Evolutionary conservation across 2,797 vertebrate species (phyloP).

Genomic region (Ctenochaetus hawaiiensis): DNA sequence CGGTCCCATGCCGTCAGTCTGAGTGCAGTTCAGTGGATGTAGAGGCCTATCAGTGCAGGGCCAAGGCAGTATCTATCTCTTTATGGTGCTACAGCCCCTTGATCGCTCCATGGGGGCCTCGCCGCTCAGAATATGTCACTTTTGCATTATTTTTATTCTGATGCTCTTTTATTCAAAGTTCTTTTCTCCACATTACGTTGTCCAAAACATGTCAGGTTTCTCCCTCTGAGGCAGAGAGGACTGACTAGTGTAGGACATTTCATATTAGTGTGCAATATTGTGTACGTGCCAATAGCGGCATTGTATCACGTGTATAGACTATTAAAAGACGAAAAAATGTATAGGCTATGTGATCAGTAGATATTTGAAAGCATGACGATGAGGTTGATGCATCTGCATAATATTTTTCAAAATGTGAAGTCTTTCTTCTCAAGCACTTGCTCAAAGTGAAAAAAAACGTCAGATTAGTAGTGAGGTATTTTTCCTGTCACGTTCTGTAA

Average conservation of each 20-base stretch:
- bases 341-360: conserved; percentile 77
- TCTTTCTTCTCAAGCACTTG: conserved; percentile 69
- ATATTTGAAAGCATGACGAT: conserved; percentile 78
- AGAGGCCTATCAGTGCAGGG: conserved; percentile 69
- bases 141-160: conserved; percentile 76
- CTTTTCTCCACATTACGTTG: conserved; percentile 68
- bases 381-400: conserved; percentile 74
- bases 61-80: conserved; percentile 81
- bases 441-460: conserved; percentile 55
- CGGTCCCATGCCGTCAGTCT: conserved; percentile 58
- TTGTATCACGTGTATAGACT: conserved; percentile 81
- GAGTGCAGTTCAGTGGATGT: conserved; percentile 71
- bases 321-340: conserved; percentile 71
- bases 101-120: conserved; percentile 68
- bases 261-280: conserved; percentile 88
- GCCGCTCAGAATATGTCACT: conserved; percentile 75
- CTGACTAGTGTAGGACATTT: conserved; percentile 75
- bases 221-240: conserved; percentile 62
- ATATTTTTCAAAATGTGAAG: conserved; percentile 80
- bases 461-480: conserved; percentile 62
- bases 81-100: conserved; percentile 87
- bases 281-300: conserved; percentile 82
- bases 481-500: conserved; percentile 71
- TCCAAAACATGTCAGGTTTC: conserved; percentile 65
- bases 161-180: conserved; percentile 60